Percentiles rank a stretch among this genome's conserved stretches.
These are phyloP conservation scores for Sclerurus mexicanus DNA, from an alignment of 2,113 vertebrate genomes.

Conservation along the genomic window DNA sequence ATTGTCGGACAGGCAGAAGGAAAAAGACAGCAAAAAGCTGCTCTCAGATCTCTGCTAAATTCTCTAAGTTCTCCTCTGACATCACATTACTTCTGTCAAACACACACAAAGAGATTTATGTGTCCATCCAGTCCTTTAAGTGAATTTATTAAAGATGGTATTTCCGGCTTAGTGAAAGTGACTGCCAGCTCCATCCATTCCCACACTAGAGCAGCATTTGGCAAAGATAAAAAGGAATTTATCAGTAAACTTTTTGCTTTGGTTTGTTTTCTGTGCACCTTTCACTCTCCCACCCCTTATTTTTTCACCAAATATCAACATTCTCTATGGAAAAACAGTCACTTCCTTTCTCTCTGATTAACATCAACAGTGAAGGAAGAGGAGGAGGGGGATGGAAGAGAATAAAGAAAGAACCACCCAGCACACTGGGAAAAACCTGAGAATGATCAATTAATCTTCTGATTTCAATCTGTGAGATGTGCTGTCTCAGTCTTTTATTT, in stretches of 20 bases:
- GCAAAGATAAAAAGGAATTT: constrained; percentile 46
- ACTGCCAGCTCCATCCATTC: constrained; percentile 11
- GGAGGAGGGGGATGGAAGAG: neutral
- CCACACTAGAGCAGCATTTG: constrained; percentile 48
- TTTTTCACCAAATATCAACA: constrained; percentile 69
- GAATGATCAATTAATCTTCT: constrained; percentile 12
- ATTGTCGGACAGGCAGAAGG: constrained; percentile 21
- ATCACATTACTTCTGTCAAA: constrained; percentile 10
- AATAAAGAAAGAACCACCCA: constrained; percentile 9
- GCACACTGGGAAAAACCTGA: neutral
- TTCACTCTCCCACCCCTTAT: neutral
- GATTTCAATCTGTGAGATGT: constrained; percentile 19
- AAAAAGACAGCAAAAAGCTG: constrained; percentile 35
- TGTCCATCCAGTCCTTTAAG: neutral
- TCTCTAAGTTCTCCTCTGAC: constrained; percentile 1
- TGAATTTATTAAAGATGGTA: constrained; percentile 52
- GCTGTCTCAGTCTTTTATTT: neutral
- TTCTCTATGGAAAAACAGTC: constrained; percentile 70
- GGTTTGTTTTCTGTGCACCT: constrained; percentile 42
- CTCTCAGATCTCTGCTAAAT: constrained; percentile 51
- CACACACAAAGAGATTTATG: constrained; percentile 35
- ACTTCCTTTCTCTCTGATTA: constrained; percentile 69
- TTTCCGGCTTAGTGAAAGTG: constrained; percentile 40
- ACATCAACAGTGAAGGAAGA: constrained; percentile 38
- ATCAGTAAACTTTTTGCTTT: constrained; percentile 29